Percentiles rank a stretch among this genome's conserved stretches.
These are phyloP conservation scores for Pan paniscus DNA, from an alignment of 2,113 vertebrate genomes.

Conservation along the genomic window DNA sequence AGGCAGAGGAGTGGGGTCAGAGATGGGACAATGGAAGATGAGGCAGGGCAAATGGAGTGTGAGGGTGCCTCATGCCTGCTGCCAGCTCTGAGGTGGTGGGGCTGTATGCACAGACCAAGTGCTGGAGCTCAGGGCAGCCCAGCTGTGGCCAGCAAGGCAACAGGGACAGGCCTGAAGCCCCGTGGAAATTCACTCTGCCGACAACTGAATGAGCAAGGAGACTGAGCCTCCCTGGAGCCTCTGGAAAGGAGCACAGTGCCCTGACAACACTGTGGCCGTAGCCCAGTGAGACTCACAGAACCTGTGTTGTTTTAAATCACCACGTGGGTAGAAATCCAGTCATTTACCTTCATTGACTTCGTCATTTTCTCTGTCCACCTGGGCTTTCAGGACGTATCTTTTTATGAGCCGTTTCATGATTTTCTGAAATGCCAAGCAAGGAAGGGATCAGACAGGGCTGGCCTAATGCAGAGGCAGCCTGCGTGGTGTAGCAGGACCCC, in stretches of 20 bases:
- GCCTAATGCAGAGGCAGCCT: not conserved
- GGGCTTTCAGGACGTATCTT: slow-evolving; percentile 96
- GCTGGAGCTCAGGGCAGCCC: not conserved
- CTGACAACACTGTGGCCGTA: fast-evolving
- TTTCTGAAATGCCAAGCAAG: slow-evolving; percentile 86
- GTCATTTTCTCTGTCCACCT: slow-evolving; percentile 96
- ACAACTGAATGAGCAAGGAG: fast-evolving
- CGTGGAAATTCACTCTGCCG: not conserved
- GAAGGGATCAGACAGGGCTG: slow-evolving; percentile 28
- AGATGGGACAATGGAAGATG: not conserved
- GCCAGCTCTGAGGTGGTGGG: not conserved
- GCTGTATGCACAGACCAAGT: too few relatives aligned
- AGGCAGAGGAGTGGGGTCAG: not conserved
- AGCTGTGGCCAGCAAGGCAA: not conserved
- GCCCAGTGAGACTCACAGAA: not conserved
- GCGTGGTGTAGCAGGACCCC: fast-evolving
- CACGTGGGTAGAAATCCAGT: not conserved
- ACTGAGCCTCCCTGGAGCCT: fast-evolving
- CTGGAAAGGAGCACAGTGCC: not conserved
- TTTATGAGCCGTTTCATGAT: slow-evolving; percentile 99
- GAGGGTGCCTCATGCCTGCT: fast-evolving
- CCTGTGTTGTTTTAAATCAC: not conserved
- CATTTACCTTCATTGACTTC: slow-evolving; percentile 98
- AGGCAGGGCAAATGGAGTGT: fast-evolving
- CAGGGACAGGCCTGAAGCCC: not conserved